Base-by-base conservation (phyloP, 2,888 invertebrate genomes). In the Cotesia congregata region DNA sequence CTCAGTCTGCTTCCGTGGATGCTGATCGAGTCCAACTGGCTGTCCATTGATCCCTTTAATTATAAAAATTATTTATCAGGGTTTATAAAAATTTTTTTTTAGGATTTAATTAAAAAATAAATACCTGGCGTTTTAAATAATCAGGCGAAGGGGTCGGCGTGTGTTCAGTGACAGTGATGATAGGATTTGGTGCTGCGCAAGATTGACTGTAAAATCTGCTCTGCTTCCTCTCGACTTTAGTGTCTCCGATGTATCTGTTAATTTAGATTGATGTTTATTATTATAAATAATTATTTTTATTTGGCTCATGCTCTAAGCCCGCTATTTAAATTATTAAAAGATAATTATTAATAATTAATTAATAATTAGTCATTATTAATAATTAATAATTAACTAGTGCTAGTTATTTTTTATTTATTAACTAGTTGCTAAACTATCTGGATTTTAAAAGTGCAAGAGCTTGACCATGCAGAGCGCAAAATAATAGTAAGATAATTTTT, bases 131-230 rank as follows among this genome's bases (percentile, higher is more conserved):
- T 86, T 94, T 93, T 82, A 96, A 91, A 86, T 94, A 96, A 88
- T 97, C 97, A 0, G 97, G 97, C 0, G 97, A 97, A 0, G 97
- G 96, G 4, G 95, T 94, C 0, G 98, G 98, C 0, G 97, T 97
- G 86, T 98, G 98, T 87, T 98, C 97, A 0, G 98, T 98, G 6
- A 98, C 97, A 0, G 98, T 98, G 77, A 98, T 98, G 74, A 98
- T 98, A 0, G 98, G 98, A 90, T 97, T 97, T 74, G 95, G 94
- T 78, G 95, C 94, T 81, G 94, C 94, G 83, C 89, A 88, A 12
- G 88, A 86, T 80, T 93, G 93, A 69, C 91, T 91, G 82, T 91
- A 90, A 70, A 91, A 88, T 79, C 90, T 91, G 50, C 91, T 90
- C 1, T 91, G 90, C 70, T 93, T 92, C 80, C 92, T 91, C 83